These are phyloP conservation scores for Troglohyphantes excavatus DNA, from an alignment of 2,888 invertebrate genomes.

Conservation along the genomic window DNA sequence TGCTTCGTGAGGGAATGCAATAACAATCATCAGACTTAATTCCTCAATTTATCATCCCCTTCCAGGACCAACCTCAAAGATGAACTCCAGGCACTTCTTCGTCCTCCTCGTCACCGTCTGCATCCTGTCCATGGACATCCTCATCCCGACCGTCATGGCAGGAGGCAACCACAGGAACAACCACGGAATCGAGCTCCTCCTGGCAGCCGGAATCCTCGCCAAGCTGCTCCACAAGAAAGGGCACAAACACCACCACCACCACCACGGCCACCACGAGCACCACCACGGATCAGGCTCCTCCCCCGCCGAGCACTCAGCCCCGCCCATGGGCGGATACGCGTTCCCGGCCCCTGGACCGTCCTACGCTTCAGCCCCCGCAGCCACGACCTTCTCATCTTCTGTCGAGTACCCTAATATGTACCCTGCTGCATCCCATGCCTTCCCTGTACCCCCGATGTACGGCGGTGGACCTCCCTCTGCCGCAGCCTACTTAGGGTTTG, in stretches of 20 bases:
- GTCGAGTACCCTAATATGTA: slow-evolving; percentile 52
- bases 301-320: slow-evolving; percentile 26
- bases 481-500: slow-evolving; percentile 41
- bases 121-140: slow-evolving; percentile 42
- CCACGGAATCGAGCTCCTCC: slow-evolving; percentile 60
- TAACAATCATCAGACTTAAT: too few species aligned
- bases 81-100: slow-evolving; percentile 54
- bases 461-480: slow-evolving; percentile 18
- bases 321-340: slow-evolving; percentile 51
- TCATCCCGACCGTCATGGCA: slow-evolving; percentile 38
- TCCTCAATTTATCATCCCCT: too few species aligned
- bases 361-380: background rate
- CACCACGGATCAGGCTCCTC: slow-evolving; percentile 36
- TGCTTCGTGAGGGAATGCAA: too few species aligned
- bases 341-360: slow-evolving; percentile 18
- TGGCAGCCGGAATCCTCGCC: slow-evolving; percentile 68
- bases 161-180: slow-evolving; percentile 10
- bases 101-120: slow-evolving; percentile 15
- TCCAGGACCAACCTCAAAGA: slow-evolving; percentile 18
- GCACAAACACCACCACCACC: slow-evolving; percentile 53
- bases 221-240: slow-evolving; percentile 62
- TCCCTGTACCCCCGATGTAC: slow-evolving; percentile 22
- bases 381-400: slow-evolving; percentile 52
- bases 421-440: slow-evolving; percentile 33
- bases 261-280: slow-evolving; percentile 14